These are phyloP conservation scores for Dicentrarchus labrax DNA, from an alignment of 2,113 vertebrate species.

Conservation along the genomic window DNA sequence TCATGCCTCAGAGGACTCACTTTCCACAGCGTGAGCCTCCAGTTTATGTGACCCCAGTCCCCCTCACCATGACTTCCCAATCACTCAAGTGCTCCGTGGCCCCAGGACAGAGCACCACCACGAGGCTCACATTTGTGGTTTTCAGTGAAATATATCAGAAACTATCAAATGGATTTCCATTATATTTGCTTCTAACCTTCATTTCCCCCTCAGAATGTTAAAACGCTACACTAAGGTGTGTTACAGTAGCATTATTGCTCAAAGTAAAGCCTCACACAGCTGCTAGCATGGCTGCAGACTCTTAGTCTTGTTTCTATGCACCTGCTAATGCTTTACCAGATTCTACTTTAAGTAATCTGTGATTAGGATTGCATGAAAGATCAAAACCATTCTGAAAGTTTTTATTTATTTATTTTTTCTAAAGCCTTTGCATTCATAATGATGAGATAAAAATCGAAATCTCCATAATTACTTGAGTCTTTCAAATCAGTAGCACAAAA, in stretches of 20 bases:
- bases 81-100: too few relatives aligned
- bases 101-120: neutral
- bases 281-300: too few relatives aligned
- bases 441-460: neutral
- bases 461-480: neutral
- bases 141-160: neutral
- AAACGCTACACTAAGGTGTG: too few relatives aligned
- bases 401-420: neutral
- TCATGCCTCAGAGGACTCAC: too few relatives aligned
- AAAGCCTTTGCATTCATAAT: neutral
- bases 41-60: too few relatives aligned
- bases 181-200: too few relatives aligned
- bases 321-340: neutral
- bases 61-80: too few relatives aligned
- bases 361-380: neutral
- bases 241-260: too few relatives aligned
- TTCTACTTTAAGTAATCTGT: conserved; percentile 6
- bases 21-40: too few relatives aligned
- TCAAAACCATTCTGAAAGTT: neutral
- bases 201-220: too few relatives aligned
- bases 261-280: too few relatives aligned
- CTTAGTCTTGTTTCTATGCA: neutral
- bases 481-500: too few relatives aligned
- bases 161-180: neutral
- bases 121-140: neutral